A percentile compares a stretch with the other conserved stretches of the same genome.
Evolutionary conservation across 1,140 invertebrate genomes (phyloP).

Genomic region (Sipha flava): DNA sequence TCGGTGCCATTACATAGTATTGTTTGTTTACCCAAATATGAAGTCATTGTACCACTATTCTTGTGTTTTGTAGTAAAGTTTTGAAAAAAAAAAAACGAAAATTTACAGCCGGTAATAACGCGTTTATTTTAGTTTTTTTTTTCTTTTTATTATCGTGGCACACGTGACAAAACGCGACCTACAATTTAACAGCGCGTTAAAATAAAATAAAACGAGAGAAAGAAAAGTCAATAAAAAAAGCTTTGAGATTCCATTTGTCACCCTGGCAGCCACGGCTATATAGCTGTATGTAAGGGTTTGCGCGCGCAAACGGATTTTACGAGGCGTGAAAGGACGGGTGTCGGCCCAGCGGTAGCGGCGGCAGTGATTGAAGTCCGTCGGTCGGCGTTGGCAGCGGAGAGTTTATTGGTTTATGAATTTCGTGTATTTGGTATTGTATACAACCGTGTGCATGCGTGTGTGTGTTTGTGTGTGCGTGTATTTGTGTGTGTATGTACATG

Average conservation of each 20-base stretch:
- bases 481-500: neutral
- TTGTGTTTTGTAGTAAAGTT: neutral
- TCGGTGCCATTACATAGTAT: no score
- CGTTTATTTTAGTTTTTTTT: neutral
- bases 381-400: neutral
- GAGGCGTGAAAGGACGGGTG: constrained; percentile 22
- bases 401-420: constrained; percentile 31
- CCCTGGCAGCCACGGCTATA: neutral
- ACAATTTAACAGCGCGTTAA: neutral
- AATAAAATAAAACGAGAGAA: neutral
- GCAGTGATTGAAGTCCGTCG: constrained; percentile 20
- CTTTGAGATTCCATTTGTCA: constrained; percentile 19
- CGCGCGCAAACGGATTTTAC: constrained; percentile 11
- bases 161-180: neutral
- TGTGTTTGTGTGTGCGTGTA: neutral
- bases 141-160: neutral
- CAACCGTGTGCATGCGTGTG: neutral
- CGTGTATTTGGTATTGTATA: neutral
- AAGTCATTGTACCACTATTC: no score
- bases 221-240: constrained; percentile 22
- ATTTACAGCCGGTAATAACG: neutral
- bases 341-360: neutral
- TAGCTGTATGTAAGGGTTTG: neutral
- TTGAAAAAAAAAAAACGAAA: neutral
- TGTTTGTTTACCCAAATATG: no score